These are phyloP conservation scores for Athripsodes cinereus DNA, from an alignment of 2,888 invertebrate genomes.

Conservation along the genomic window DNA sequence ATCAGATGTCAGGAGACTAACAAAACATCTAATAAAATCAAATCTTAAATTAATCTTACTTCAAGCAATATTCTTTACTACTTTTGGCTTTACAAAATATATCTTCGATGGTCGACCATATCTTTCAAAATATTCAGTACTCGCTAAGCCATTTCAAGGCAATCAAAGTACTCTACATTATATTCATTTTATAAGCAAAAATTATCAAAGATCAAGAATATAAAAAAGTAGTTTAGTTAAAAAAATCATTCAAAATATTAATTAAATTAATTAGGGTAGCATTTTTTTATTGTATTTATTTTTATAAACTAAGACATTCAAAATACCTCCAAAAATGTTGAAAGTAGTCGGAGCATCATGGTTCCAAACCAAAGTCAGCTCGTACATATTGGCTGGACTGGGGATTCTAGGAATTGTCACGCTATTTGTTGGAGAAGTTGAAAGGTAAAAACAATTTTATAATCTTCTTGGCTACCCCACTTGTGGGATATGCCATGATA, in stretches of 20 bases:
- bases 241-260: background rate
- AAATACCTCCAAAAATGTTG: constrained; percentile 50
- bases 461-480: no score
- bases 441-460: constrained; percentile 44
- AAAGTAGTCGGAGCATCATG: constrained; percentile 76
- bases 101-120: constrained; percentile 45
- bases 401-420: constrained; percentile 62
- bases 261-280: background rate
- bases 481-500: no score
- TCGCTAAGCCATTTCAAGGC: constrained; percentile 52
- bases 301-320: constrained; percentile 2
- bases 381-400: constrained; percentile 62
- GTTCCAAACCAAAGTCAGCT: constrained; percentile 69
- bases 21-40: background rate
- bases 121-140: constrained; percentile 43
- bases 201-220: background rate
- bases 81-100: constrained; percentile 2
- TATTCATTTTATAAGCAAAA: constrained; percentile 40
- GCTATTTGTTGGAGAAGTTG: constrained; percentile 63
- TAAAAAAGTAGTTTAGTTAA: background rate
- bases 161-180: constrained; percentile 50
- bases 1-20: constrained; percentile 29
- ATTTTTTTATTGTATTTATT: background rate
- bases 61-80: background rate
- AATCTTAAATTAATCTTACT: background rate